Conservation (phyloP, 2,797 vertebrate species). For the Coreius guichenoti region DNA sequence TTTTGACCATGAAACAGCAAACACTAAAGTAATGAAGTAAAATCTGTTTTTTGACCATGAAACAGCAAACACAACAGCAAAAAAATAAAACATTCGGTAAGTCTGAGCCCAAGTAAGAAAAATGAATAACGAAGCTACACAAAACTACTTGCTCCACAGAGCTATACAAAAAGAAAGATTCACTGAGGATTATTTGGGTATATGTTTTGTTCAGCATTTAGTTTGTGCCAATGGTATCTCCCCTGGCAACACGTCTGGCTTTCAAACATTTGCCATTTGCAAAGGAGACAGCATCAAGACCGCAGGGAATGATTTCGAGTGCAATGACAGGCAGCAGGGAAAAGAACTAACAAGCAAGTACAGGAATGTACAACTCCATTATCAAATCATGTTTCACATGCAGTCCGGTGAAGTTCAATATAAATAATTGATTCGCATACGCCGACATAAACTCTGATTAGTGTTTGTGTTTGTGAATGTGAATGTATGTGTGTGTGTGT, state of each 20-base stretch:
- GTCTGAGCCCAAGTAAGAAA: background rate
- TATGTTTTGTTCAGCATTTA: slow-evolving; percentile 1
- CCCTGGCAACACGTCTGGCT: slow-evolving; percentile 20
- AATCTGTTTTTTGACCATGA: background rate
- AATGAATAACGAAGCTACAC: background rate
- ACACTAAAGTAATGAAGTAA: background rate
- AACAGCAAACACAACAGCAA: background rate
- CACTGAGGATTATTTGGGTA: background rate
- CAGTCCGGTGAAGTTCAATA: slow-evolving; percentile 49
- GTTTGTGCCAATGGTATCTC: background rate
- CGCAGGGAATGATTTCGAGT: slow-evolving; percentile 5
- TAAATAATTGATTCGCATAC: slow-evolving; percentile 59
- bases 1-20: background rate
- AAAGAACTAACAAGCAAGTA: slow-evolving; percentile 34
- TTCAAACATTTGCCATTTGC: slow-evolving; percentile 32
- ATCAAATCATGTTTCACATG: slow-evolving; percentile 51
- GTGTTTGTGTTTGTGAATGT: slow-evolving; percentile 7
- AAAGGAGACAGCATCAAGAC: slow-evolving; percentile 25
- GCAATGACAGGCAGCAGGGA: slow-evolving; percentile 18
- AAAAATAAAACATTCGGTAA: background rate
- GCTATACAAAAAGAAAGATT: slow-evolving; percentile 7
- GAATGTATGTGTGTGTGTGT: background rate
- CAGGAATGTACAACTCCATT: slow-evolving; percentile 51
- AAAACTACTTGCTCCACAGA: background rate
- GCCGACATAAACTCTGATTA: slow-evolving; percentile 42